These are phyloP conservation scores for Agrilus mali DNA, from an alignment of 2,888 invertebrate species.

Conservation along the genomic window DNA sequence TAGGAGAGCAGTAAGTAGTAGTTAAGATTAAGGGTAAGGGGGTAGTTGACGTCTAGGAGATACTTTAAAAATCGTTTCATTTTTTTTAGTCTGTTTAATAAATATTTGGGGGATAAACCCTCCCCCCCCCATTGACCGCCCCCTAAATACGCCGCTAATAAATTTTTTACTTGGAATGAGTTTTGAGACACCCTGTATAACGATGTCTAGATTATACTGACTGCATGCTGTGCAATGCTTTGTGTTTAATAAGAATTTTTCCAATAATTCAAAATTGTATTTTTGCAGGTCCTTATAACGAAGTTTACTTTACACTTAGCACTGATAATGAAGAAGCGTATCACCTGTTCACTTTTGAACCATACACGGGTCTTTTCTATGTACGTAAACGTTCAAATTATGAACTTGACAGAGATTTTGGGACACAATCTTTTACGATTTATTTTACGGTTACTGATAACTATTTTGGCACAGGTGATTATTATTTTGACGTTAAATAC, in stretches of 20 bases:
- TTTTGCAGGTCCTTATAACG: constrained; percentile 1
- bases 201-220: too few species aligned
- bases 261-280: constrained; percentile 3
- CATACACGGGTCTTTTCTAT: constrained; percentile 33
- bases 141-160: too few species aligned
- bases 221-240: too few species aligned
- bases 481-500: constrained; percentile 9
- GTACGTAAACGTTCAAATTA: constrained; percentile 33
- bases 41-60: too few species aligned
- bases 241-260: neutral
- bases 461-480: constrained; percentile 34
- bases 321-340: constrained; percentile 28
- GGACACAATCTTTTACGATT: constrained; percentile 35
- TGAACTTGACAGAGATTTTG: constrained; percentile 40
- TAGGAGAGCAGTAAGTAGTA: too few species aligned
- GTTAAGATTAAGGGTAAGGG: too few species aligned
- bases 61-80: too few species aligned
- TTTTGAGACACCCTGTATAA: too few species aligned
- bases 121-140: too few species aligned
- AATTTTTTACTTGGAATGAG: too few species aligned
- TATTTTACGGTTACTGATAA: constrained; percentile 42
- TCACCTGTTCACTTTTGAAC: constrained; percentile 41
- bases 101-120: too few species aligned
- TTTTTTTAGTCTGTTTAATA: too few species aligned
- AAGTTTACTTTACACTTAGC: constrained; percentile 2